These are phyloP conservation scores for Engraulis encrasicolus DNA, from an alignment of 2,113 vertebrate genomes.

Conservation along the genomic window DNA sequence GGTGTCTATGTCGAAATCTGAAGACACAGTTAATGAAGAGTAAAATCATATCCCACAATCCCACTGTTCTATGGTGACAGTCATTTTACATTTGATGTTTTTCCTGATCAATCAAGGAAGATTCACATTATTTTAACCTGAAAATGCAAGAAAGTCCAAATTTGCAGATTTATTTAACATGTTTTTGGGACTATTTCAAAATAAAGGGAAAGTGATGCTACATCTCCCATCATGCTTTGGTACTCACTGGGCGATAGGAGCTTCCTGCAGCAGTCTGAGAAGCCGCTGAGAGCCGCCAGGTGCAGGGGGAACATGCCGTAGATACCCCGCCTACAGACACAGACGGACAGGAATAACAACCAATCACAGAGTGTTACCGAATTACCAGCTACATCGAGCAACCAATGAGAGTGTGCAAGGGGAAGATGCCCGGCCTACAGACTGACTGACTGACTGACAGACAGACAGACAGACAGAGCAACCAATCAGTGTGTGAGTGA, in stretches of 20 bases:
- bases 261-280: constrained; percentile 98
- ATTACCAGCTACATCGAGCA: no score
- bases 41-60: no score
- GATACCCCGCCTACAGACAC: constrained; percentile 84
- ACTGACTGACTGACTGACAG: no score
- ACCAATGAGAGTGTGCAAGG: no score
- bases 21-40: constrained; percentile 13
- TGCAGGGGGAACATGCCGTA: constrained; percentile 99
- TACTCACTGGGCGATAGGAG: constrained; percentile 92
- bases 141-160: no score
- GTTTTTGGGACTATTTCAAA: background rate
- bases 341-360: background rate
- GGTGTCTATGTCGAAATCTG: constrained; percentile 97
- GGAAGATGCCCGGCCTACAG: no score
- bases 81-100: no score
- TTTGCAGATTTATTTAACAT: background rate
- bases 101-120: no score
- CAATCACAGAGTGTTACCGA: background rate
- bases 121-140: no score
- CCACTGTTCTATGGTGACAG: no score
- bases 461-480: no score
- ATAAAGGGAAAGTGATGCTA: background rate
- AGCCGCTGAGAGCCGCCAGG: constrained; percentile 96
- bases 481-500: no score
- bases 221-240: background rate